Evolutionary conservation across 2,888 invertebrate genomes (phyloP), one percentile per base, ranked within the genome.

Genomic region (Hofmannophila pseudospretella): DNA sequence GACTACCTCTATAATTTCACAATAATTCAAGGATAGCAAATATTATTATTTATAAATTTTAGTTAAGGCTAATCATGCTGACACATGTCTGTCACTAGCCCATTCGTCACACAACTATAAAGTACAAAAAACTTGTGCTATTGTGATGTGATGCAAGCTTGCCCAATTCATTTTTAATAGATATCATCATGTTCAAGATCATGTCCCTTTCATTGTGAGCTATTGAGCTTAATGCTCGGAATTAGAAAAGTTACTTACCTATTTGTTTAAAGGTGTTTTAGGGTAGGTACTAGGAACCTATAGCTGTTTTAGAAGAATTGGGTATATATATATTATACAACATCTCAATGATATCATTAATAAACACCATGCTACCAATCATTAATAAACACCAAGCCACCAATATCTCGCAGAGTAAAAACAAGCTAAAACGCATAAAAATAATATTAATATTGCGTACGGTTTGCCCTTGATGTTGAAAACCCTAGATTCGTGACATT

Each of bases 1-100:
- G n/a, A n/a, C n/a, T n/a, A n/a, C n/a, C n/a, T n/a, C n/a, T n/a
- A n/a, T n/a, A 40, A 16, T 54, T 48, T 46, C 51, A 32, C 50
- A 53, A 65, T 51, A 54, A 58, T 59, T 63, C 68, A 70, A 59
- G 69, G 70, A n/a, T n/a, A n/a, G 40, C 43, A 33, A 42, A 34
- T 36, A 46, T 43, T n/a, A n/a, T n/a, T n/a, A n/a, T n/a, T n/a
- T n/a, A n/a, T n/a, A n/a, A n/a, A 45, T 45, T 44, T 41, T 45
- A 49, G 53, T 33, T 49, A 45, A 36, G 42, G 49, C 37, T 45
- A 56, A 58, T 60, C 52, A 55, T 22, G 31, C 37, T 49, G 54
- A 51, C 49, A 38, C 34, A 33, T 38, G 39, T 27, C 45, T 35
- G 44, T 42, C 45, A 36, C 32, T 47, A 45, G 54, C 47, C 54